These are phyloP conservation scores for Bubo blakistoni DNA, from an alignment of 2,113 vertebrate genomes.

Conservation along the genomic window DNA sequence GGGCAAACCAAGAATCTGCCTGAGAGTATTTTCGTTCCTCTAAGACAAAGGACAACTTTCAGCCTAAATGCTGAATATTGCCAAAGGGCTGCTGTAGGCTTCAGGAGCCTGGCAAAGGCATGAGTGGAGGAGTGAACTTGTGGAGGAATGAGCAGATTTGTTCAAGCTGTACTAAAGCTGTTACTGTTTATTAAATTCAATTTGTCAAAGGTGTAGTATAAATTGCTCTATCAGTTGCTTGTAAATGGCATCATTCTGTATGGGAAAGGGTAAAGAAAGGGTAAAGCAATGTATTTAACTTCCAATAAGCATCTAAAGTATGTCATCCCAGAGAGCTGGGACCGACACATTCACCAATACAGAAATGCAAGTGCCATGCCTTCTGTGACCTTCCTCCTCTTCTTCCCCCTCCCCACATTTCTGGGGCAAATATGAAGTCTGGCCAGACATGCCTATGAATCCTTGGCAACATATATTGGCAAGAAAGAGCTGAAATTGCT, in stretches of 20 bases:
- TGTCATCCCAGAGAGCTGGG: not conserved
- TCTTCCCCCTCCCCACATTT: not conserved
- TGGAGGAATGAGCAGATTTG: slow-evolving; percentile 34
- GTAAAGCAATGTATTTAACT: slow-evolving; percentile 46
- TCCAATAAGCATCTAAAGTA: not conserved
- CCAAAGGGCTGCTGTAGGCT: slow-evolving; percentile 35
- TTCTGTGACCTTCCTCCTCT: not conserved
- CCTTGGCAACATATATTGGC: not conserved
- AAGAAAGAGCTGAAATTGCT: slow-evolving; percentile 17
- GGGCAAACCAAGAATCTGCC: not conserved
- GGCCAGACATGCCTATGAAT: not conserved
- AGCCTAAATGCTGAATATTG: slow-evolving; percentile 38
- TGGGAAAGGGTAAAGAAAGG: slow-evolving; percentile 41
- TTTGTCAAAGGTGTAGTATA: slow-evolving; percentile 25
- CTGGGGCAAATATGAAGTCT: not conserved
- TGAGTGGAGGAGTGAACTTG: not conserved
- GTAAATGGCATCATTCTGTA: slow-evolving; percentile 28
- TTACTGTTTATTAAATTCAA: slow-evolving; percentile 54
- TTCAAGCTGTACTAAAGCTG: slow-evolving; percentile 35
- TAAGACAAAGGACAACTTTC: not conserved
- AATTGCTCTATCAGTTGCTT: slow-evolving; percentile 40
- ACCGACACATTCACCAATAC: not conserved
- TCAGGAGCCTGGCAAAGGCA: not conserved
- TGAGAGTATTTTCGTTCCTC: not conserved
- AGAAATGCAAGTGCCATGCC: not conserved